A percentile compares a stretch with the other conserved stretches of the same genome.
phyloP scores from a whole-genome alignment of 2,888 invertebrate genomes.

The Acronicta alni region DNA sequence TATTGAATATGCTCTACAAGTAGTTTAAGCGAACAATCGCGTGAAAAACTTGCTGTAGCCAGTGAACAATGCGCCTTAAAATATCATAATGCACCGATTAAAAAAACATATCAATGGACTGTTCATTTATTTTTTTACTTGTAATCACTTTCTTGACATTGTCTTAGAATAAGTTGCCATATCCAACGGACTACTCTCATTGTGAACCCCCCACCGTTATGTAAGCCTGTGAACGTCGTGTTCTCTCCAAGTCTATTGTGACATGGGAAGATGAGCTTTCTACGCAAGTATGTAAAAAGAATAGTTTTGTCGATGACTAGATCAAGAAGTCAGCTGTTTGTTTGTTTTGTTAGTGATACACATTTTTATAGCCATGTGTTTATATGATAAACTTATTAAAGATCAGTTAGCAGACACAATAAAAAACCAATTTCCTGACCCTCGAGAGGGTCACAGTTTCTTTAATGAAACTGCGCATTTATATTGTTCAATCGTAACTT shows the following conservation, averaged over 20 bases:
- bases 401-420: too few species aligned
- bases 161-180: conserved; percentile 51
- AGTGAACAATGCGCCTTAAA: conserved; percentile 36
- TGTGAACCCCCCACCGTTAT: conserved; percentile 48
- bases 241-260: conserved; percentile 67
- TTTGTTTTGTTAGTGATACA: conserved; percentile 8
- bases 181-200: conserved; percentile 49
- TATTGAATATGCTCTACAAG: background rate
- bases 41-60: conserved; percentile 9
- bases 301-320: conserved; percentile 47
- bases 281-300: conserved; percentile 60
- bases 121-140: conserved; percentile 34
- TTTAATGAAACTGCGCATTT: too few species aligned
- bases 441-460: too few species aligned
- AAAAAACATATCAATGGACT: conserved; percentile 40
- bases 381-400: too few species aligned
- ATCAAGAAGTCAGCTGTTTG: conserved; percentile 29
- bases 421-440: too few species aligned
- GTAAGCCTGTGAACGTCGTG: conserved; percentile 51
- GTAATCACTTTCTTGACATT: conserved; percentile 58
- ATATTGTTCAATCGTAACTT: too few species aligned
- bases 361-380: background rate
- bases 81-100: conserved; percentile 40
- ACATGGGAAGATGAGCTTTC: conserved; percentile 76
- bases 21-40: background rate